Base-by-base conservation (phyloP, 2,113 vertebrate genomes). In the Ptyas mucosa region DNA sequence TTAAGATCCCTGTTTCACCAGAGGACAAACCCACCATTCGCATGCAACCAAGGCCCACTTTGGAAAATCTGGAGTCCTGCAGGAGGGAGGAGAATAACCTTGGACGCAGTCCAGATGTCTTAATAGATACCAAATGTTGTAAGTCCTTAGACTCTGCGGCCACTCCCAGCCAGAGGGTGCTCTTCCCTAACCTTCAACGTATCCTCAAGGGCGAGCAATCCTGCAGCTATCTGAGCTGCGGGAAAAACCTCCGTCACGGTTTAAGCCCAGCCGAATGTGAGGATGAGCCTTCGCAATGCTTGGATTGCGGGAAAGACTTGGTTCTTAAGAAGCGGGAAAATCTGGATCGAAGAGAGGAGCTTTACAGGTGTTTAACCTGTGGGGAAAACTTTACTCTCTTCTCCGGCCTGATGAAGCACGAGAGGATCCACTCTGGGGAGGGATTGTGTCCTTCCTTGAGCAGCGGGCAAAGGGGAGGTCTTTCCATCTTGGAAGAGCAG, bases 341-440 rank as follows among this genome's bases (percentile, higher is more conserved):
- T 51, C 69, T 46, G 0, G 49, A 49, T 14, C 11, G 18, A 14
- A 89, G 12, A 23, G 91, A 94, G 69, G 96, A 97, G 81, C 97
- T 98, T 1, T 98, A 98, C 93, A 95, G 96, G 21, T 98, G 98
- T 93, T 96, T 96, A 0, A 97, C 98, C 69, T 98, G 98, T 1
- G 98, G 98, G 96, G 98, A 96, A 92, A 97, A 97, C 94, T 98
- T 98, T 94, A 98, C 98, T 58, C 98, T 98, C 1, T 98, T 98
- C 0, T 98, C 97, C 14, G 98, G 98, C 92, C 95, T 98, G 89
- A 97, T 98, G 87, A 97, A 98, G 11, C 98, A 99, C 93, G 97
- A 97, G 95, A 95, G 97, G 58, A 98, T 98, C 51, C 98, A 98
- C 96, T 98, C 97, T 0, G 98, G 54, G 15, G 91, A 92, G 18